phyloP scores from a whole-genome alignment of 1,140 invertebrate species.

The Oppia nitens region DNA sequence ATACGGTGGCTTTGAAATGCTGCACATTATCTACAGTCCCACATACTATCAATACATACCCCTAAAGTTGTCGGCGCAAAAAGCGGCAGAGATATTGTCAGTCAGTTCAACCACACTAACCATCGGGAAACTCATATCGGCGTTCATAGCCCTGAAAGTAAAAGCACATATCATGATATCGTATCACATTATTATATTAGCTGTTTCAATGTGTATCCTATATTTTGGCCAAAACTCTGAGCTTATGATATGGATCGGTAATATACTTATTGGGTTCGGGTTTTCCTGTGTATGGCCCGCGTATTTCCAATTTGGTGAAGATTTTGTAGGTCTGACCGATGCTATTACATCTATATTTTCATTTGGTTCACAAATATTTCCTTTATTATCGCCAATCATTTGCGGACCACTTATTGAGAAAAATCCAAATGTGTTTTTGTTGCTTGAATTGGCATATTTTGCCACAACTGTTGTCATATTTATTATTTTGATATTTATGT shows the following conservation, averaged over 20 bases:
- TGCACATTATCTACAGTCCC: neutral
- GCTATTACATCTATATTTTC: neutral
- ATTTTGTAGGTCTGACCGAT: neutral
- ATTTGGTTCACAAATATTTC: neutral
- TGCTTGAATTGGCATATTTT: neutral
- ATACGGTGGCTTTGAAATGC: neutral
- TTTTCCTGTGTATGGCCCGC: slow-evolving; percentile 1
- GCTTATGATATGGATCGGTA: neutral
- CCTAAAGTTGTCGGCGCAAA: neutral
- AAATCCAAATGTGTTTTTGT: neutral
- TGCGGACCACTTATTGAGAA: neutral
- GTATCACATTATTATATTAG: neutral
- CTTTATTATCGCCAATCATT: neutral
- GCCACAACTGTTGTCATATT: neutral
- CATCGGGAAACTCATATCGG: neutral
- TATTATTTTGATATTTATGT: no score
- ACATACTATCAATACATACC: neutral
- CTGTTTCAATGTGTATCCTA: neutral
- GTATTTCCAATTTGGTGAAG: neutral
- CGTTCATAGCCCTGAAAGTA: slow-evolving; percentile 1
- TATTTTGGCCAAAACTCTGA: neutral
- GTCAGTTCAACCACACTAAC: neutral
- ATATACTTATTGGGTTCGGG: neutral
- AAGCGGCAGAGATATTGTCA: neutral
- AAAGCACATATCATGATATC: neutral